Evolutionary conservation across 1,140 invertebrate species (phyloP), one percentile per base, ranked within the genome.

Genomic region (Chlorops oryzae): DNA sequence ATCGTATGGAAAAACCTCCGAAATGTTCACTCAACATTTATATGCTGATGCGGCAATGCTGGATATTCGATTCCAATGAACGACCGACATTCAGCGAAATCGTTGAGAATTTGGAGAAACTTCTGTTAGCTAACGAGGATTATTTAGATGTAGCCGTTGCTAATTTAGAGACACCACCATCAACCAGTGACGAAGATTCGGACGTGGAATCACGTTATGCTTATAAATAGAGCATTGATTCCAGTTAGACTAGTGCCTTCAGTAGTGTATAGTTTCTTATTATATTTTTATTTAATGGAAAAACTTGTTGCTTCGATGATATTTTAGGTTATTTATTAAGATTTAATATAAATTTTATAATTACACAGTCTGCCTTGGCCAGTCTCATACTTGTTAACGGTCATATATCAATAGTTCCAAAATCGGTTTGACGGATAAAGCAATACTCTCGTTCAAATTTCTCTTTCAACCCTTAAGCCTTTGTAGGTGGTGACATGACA

Each of bases 1-100:
- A 93, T 64, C 79, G 95, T 58, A 96, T 98, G 93, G 90, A 94
- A 63, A 90, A 89, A 60, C 95, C 95, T n/a, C 82, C 88, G 1
- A 90, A 90, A 65, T 95, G 92, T 69, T 89, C 90, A 6, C 77
- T 88, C 44, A 90, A 96, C 78, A 88, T 96, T 69, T 95, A 92
- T 68, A 86, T 88, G 80, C 75, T 93, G 46, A 96, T 98, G 93
- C 77, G 88, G 24, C 86, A 93, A 47, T 97, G 93, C 65, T 98
- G 95, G 94, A 86, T 86, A 41, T 91, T 93, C 60, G 82, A 89
- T 59, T 88, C 93, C 2, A 81, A 80, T 39, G 83, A 90, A 55
- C 77, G 95, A 50, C 94, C 94, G 1, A 85, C 83, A 9, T 98
- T 98, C 70, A 80, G 78, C 4, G 86, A 92, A 65, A 76, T 98